Evolutionary conservation across 1,140 invertebrate genomes (phyloP).

Genomic region (Bombus pyrosoma): DNA sequence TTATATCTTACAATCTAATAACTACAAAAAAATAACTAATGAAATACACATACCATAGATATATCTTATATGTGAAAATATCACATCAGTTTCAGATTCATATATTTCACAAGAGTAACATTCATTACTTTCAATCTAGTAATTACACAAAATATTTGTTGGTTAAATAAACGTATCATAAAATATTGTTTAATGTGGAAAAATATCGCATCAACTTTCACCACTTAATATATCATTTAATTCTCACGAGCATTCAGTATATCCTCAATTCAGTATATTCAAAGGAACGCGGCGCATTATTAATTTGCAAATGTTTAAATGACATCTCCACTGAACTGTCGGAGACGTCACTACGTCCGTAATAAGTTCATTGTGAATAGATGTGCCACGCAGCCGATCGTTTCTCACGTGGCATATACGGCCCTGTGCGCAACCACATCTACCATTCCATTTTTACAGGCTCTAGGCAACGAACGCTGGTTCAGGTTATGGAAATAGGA

Average conservation of each 20-base stretch:
- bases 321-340: constrained; percentile 8
- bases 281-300: neutral
- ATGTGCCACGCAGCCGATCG: constrained; percentile 56
- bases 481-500: constrained; percentile 71
- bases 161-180: neutral
- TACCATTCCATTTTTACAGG: constrained; percentile 63
- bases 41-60: too few species aligned
- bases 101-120: too few species aligned
- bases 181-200: neutral
- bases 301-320: constrained; percentile 19
- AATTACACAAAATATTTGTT: too few species aligned
- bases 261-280: neutral
- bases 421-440: constrained; percentile 49
- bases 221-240: neutral
- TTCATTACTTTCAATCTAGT: too few species aligned
- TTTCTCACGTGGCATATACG: constrained; percentile 56
- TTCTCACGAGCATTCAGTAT: neutral
- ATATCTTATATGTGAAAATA: too few species aligned
- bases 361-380: constrained; percentile 60
- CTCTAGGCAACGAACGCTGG: constrained; percentile 58
- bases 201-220: neutral
- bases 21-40: too few species aligned
- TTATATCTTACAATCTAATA: too few species aligned
- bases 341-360: constrained; percentile 46
- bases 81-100: too few species aligned